Evolutionary conservation across 2,113 vertebrate genomes (phyloP).

Genomic region (Osmerus eperlanus): DNA sequence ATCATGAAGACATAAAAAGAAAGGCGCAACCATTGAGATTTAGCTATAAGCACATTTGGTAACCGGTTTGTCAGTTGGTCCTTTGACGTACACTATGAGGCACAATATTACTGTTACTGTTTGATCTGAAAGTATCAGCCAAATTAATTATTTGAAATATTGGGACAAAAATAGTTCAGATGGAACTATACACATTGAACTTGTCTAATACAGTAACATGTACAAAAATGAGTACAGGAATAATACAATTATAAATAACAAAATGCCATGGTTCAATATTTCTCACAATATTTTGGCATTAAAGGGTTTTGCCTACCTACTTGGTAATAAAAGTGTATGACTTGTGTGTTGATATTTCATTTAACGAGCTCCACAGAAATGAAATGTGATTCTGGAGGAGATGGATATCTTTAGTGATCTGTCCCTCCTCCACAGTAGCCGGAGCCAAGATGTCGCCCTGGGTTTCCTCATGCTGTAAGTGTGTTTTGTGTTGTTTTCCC

Average conservation of each 20-base stretch:
- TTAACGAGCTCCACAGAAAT: slow-evolving; percentile 38
- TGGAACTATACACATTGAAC: too few species aligned
- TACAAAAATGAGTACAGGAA: too few species aligned
- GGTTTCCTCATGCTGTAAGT: slow-evolving; percentile 48
- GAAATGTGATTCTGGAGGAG: slow-evolving; percentile 61
- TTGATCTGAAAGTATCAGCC: too few species aligned
- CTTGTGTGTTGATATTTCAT: slow-evolving; percentile 16
- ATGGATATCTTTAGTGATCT: slow-evolving; percentile 60
- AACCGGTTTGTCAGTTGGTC: background rate
- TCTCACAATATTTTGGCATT: background rate
- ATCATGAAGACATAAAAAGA: slow-evolving; percentile 17
- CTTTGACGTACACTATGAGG: too few species aligned
- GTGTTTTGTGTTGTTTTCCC: slow-evolving; percentile 50
- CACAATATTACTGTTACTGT: too few species aligned
- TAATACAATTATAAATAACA: too few species aligned
- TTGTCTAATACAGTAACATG: too few species aligned
- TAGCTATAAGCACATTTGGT: background rate
- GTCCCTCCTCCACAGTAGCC: slow-evolving; percentile 29
- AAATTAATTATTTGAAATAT: too few species aligned
- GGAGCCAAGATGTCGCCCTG: slow-evolving; percentile 59
- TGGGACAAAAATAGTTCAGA: too few species aligned
- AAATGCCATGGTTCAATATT: too few species aligned
- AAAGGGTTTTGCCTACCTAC: background rate
- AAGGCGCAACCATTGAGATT: background rate
- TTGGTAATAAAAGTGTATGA: slow-evolving; percentile 18